A percentile compares a stretch with the other conserved stretches of the same genome.
These are phyloP conservation scores for Troides aeacus DNA, from an alignment of 2,888 invertebrate species.

Conservation along the genomic window DNA sequence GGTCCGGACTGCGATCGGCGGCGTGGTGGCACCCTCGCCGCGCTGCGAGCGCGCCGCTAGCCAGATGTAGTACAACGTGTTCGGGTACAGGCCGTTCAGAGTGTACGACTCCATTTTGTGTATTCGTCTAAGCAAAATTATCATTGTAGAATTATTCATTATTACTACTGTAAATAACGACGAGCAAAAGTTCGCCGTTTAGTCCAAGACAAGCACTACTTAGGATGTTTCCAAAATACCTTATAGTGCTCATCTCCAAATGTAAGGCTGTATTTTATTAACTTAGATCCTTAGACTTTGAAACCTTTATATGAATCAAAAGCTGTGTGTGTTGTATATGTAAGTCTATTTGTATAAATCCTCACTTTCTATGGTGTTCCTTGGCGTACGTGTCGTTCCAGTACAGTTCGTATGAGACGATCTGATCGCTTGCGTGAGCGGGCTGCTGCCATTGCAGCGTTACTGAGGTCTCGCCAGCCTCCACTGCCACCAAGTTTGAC, in stretches of 20 bases:
- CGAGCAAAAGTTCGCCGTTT: no score
- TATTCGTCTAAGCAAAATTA: conserved; percentile 80
- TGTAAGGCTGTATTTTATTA: no score
- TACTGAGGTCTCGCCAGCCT: conserved; percentile 94
- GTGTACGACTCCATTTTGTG: conserved; percentile 92
- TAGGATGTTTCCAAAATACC: no score
- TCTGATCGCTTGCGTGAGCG: conserved; percentile 93
- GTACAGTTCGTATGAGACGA: conserved; percentile 96
- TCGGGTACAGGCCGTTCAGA: conserved; percentile 94
- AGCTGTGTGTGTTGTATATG: no score
- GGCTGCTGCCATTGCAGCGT: conserved; percentile 96
- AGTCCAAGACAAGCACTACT: no score
- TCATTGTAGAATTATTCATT: background rate
- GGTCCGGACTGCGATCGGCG: conserved; percentile 95
- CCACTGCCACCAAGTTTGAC: conserved; percentile 90
- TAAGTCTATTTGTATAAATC: no score
- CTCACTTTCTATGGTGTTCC: conserved; percentile 90
- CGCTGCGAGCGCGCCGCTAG: conserved; percentile 95
- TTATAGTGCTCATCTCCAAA: no score
- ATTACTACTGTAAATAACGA: no score
- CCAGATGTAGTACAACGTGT: conserved; percentile 98
- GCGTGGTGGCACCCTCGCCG: conserved; percentile 97
- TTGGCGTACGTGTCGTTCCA: conserved; percentile 98
- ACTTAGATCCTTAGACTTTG: no score
- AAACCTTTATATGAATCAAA: no score